Evolutionary conservation across 2,113 vertebrate species (phyloP).

Genomic region (Chaetura pelagica): DNA sequence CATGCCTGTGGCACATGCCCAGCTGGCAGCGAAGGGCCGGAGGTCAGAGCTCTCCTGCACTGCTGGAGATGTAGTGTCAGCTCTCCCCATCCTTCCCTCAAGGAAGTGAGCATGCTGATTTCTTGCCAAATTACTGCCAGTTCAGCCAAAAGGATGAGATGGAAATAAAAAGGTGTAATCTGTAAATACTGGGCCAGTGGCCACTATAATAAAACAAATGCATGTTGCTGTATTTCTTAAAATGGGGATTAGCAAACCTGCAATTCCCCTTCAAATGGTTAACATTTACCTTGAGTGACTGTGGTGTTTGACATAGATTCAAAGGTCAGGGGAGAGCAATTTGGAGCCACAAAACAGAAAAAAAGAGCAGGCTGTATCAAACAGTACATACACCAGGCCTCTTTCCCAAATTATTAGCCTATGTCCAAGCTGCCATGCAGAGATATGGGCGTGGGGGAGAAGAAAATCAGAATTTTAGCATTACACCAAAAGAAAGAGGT

Average conservation of each 20-base stretch:
- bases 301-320: background rate
- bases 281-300: background rate
- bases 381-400: background rate
- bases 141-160: background rate
- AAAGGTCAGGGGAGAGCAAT: background rate
- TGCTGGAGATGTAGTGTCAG: background rate
- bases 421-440: background rate
- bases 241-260: background rate
- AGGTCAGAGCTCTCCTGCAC: background rate
- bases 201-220: background rate
- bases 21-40: accelerated
- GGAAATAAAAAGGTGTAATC: background rate
- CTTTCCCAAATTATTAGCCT: background rate
- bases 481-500: background rate
- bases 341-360: background rate
- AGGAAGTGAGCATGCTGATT: background rate
- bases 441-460: accelerated
- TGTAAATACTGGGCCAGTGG: background rate
- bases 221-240: background rate
- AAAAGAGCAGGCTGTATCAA: background rate
- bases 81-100: background rate
- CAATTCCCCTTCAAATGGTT: background rate
- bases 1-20: background rate
- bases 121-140: background rate
- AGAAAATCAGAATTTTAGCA: background rate